These are phyloP conservation scores for Euclidia mi DNA, from an alignment of 2,888 invertebrate genomes.

Conservation along the genomic window DNA sequence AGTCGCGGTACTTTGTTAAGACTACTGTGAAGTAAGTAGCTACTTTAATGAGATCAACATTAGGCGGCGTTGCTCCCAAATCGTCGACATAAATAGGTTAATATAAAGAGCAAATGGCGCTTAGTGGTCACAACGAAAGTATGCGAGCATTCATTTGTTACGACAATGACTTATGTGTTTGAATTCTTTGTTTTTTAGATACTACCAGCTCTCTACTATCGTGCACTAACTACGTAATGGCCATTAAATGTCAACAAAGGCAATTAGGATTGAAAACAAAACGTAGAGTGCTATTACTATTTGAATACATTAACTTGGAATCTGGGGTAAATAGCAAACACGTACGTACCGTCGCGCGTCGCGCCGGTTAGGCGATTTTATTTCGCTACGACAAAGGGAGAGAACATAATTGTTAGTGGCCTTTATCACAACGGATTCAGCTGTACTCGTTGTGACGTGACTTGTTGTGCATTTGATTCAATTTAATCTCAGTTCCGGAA, in stretches of 20 bases:
- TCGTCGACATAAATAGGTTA: constrained; percentile 46
- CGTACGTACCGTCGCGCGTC: too few relatives aligned
- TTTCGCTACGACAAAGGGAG: constrained; percentile 26
- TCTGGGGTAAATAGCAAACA: too few relatives aligned
- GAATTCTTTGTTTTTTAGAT: constrained; percentile 35
- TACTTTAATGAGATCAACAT: constrained; percentile 54
- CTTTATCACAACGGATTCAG: constrained; percentile 30
- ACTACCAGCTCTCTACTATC: constrained; percentile 38
- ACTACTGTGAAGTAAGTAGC: constrained; percentile 27
- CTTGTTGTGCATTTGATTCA: constrained; percentile 33
- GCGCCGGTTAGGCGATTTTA: too few relatives aligned
- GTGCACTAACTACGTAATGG: constrained; percentile 15
- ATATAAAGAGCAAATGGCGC: constrained; percentile 54
- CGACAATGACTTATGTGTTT: constrained; percentile 51
- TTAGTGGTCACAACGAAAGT: constrained; percentile 40
- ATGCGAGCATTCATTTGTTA: constrained; percentile 44
- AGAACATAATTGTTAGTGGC: constrained; percentile 20
- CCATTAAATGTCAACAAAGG: constrained; percentile 22
- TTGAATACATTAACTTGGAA: constrained; percentile 28
- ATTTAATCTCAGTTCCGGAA: constrained; percentile 30
- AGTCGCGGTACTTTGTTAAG: constrained; percentile 19
- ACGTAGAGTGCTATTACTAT: constrained; percentile 7
- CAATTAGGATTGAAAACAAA: constrained; percentile 25
- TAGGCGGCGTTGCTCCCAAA: constrained; percentile 39
- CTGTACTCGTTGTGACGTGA: constrained; percentile 31